A percentile compares a stretch with the other conserved stretches of the same genome.
Conservation (phyloP, 2,888 invertebrate species). For the Ctena decussata region DNA sequence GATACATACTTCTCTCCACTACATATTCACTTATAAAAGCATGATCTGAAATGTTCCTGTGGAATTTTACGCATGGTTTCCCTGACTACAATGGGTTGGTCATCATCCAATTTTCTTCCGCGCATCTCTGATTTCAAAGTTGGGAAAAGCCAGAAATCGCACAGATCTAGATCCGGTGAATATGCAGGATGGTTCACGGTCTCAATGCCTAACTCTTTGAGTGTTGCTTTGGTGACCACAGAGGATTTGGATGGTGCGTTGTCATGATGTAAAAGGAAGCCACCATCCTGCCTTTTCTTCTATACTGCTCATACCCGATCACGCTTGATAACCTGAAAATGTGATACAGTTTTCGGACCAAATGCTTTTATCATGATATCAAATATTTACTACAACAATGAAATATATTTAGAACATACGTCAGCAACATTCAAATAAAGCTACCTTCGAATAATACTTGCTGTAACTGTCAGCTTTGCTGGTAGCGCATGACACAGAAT, state of each 20-base stretch:
- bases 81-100: not conserved
- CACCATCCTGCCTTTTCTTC: not conserved
- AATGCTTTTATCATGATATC: not conserved
- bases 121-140: not conserved
- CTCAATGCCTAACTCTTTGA: not conserved
- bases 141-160: not conserved
- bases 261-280: not conserved
- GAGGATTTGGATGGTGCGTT: not conserved
- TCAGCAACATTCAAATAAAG: not conserved
- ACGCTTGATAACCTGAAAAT: not conserved
- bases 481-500: not conserved
- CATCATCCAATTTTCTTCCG: too few species aligned
- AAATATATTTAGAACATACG: not conserved
- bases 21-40: not conserved
- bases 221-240: not conserved
- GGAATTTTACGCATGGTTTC: not conserved
- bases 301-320: not conserved
- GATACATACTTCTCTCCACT: constrained; percentile 2
- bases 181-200: not conserved
- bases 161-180: not conserved
- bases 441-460: not conserved
- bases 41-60: not conserved
- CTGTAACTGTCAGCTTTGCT: not conserved
- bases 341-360: not conserved
- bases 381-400: not conserved